Evolutionary conservation across 2,113 vertebrate species (phyloP).

Genomic region (Tragelaphus buxtoni): DNA sequence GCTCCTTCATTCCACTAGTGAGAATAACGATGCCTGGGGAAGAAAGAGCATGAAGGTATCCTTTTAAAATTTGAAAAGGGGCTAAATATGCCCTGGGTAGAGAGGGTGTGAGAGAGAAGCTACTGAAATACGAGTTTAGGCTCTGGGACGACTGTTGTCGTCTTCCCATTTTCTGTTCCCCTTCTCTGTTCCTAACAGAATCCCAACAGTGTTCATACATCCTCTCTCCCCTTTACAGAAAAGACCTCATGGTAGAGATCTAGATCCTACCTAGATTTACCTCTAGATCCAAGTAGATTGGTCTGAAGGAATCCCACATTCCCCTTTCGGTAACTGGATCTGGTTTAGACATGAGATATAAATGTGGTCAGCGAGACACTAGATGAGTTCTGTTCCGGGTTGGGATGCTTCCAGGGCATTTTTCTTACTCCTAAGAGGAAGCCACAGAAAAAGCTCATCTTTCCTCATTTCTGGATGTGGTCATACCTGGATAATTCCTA

Average conservation of each 20-base stretch:
- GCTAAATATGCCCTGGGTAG: not conserved
- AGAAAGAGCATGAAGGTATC: not conserved
- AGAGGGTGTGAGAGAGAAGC: not conserved
- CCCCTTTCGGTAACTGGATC: not conserved
- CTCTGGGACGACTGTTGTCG: rapidly evolving
- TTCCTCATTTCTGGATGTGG: not conserved
- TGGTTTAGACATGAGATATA: not conserved
- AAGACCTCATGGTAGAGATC: not conserved
- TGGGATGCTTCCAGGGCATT: not conserved
- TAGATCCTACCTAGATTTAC: not conserved
- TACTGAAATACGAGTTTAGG: not conserved
- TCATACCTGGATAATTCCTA: not conserved
- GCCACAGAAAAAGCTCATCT: not conserved
- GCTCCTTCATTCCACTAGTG: not conserved
- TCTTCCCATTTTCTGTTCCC: not conserved
- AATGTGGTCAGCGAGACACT: not conserved
- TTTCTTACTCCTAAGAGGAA: not conserved
- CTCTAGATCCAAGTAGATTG: not conserved
- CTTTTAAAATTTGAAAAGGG: not conserved
- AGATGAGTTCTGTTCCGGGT: too few relatives aligned
- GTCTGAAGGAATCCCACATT: not conserved
- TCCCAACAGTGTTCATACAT: rapidly evolving
- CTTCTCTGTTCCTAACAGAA: not conserved
- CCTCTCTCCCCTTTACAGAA: not conserved
- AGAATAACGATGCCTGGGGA: not conserved